A percentile compares a stretch with the other conserved stretches of the same genome.
These are phyloP conservation scores for Pangasius larnaudii DNA, from an alignment of 2,797 vertebrate species.

Conservation along the genomic window DNA sequence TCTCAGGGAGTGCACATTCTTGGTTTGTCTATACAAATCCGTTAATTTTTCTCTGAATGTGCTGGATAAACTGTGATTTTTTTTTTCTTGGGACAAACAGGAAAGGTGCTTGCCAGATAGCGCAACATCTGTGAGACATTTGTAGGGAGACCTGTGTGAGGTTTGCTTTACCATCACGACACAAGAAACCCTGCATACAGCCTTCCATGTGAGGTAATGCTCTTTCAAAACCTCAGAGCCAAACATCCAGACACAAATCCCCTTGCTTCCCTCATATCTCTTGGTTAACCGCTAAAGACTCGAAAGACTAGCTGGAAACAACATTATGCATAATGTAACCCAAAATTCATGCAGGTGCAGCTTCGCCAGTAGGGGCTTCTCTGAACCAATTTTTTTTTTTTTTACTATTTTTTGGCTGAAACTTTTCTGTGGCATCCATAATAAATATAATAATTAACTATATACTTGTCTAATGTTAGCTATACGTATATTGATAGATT, in stretches of 20 bases:
- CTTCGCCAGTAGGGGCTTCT: background rate
- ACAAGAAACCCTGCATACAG: slow-evolving; percentile 72
- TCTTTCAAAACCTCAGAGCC: slow-evolving; percentile 62
- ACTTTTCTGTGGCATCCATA: background rate
- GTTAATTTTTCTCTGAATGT: slow-evolving; percentile 61
- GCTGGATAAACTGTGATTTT: slow-evolving; percentile 56
- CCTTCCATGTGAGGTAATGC: slow-evolving; percentile 76
- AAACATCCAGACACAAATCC: slow-evolving; percentile 26
- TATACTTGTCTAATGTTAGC: background rate
- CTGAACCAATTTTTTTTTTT: background rate
- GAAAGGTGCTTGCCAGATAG: slow-evolving; percentile 44
- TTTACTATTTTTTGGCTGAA: background rate
- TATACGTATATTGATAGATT: background rate
- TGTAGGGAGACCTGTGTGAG: slow-evolving; percentile 67
- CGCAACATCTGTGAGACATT: slow-evolving; percentile 77
- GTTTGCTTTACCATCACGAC: slow-evolving; percentile 72
- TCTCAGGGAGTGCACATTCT: slow-evolving; percentile 53
- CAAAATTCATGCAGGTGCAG: background rate
- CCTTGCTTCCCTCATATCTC: background rate
- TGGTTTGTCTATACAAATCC: slow-evolving; percentile 58
- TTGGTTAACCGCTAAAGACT: slow-evolving; percentile 26
- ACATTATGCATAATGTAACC: background rate
- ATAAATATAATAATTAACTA: background rate
- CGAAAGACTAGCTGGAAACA: slow-evolving; percentile 8
- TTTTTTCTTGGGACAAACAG: slow-evolving; percentile 55